phyloP scores from a whole-genome alignment of 1,140 invertebrate genomes.

The Aphelinus atriplicis region DNA sequence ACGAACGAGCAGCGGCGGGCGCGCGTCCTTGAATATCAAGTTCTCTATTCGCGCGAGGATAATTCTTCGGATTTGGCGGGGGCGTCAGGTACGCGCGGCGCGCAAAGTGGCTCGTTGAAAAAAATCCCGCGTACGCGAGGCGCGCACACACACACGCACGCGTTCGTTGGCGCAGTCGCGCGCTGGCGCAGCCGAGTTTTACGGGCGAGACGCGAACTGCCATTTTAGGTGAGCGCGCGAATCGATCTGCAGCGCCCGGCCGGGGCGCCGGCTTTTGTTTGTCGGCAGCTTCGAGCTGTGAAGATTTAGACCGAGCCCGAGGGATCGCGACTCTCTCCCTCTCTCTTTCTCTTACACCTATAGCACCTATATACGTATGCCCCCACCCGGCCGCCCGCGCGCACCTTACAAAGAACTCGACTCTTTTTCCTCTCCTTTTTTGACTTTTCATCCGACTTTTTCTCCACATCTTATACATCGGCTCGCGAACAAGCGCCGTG shows the following conservation, averaged over 20 bases:
- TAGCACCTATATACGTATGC: too few relatives aligned
- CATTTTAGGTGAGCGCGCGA: constrained; percentile 20
- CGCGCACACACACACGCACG: too few relatives aligned
- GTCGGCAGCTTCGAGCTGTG: not conserved
- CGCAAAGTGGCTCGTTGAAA: constrained; percentile 31
- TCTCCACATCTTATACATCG: too few relatives aligned
- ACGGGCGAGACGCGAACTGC: constrained; percentile 26
- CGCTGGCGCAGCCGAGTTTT: constrained; percentile 29
- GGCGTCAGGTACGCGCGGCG: not conserved
- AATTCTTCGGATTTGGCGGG: constrained; percentile 3
- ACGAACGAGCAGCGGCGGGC: too few relatives aligned
- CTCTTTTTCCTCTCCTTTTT: too few relatives aligned
- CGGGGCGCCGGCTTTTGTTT: constrained; percentile 22
- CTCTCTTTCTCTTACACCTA: too few relatives aligned
- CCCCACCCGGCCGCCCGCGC: too few relatives aligned
- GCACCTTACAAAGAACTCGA: too few relatives aligned
- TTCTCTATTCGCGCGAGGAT: not conserved
- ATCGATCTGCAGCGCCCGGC: constrained; percentile 18
- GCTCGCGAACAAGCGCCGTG: too few relatives aligned
- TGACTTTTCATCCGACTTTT: too few relatives aligned
- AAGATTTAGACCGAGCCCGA: too few relatives aligned
- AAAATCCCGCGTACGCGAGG: constrained; percentile 5
- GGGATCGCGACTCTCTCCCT: too few relatives aligned
- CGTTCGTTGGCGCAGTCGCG: not conserved
- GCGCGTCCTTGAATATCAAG: not conserved